Conservation (phyloP, 2,888 invertebrate genomes). For the Nymphalis c-album region DNA sequence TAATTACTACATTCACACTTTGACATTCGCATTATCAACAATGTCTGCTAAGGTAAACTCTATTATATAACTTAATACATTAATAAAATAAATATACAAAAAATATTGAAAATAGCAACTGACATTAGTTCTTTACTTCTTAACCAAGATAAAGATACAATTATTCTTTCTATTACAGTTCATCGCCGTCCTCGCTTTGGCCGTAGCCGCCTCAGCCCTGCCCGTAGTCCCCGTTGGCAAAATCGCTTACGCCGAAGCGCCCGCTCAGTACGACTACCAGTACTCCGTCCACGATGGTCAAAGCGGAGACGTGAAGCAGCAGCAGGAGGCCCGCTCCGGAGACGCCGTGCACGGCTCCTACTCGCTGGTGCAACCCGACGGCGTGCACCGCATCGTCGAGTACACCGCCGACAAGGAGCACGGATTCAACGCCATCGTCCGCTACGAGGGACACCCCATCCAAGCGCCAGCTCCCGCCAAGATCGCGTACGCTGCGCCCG, state of each 20-base stretch:
- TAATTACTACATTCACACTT: too few species aligned
- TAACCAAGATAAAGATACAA: too few species aligned
- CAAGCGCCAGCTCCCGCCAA: constrained; percentile 43
- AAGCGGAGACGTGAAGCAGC: constrained; percentile 72
- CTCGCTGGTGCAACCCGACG: constrained; percentile 74
- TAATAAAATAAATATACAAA: too few species aligned
- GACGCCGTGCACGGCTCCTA: constrained; percentile 72
- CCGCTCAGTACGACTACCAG: constrained; percentile 68
- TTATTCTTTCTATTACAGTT: constrained; percentile 44
- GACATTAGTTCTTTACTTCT: too few species aligned
- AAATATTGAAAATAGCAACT: too few species aligned
- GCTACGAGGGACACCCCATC: constrained; percentile 66
- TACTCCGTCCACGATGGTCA: constrained; percentile 72
- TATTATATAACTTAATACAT: too few species aligned
- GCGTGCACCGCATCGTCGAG: constrained; percentile 46
- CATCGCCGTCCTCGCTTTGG: constrained; percentile 50
- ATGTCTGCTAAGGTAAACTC: background rate
- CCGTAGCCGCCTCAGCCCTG: constrained; percentile 44
- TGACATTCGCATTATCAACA: background rate
- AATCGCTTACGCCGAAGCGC: constrained; percentile 56
- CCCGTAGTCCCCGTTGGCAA: constrained; percentile 44
- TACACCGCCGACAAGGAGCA: constrained; percentile 42
- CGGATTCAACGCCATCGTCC: constrained; percentile 73
- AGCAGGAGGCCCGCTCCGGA: constrained; percentile 69
- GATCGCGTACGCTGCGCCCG: constrained; percentile 49